These are phyloP conservation scores for Diarsia brunnea DNA, from an alignment of 2,888 invertebrate species.

Conservation along the genomic window DNA sequence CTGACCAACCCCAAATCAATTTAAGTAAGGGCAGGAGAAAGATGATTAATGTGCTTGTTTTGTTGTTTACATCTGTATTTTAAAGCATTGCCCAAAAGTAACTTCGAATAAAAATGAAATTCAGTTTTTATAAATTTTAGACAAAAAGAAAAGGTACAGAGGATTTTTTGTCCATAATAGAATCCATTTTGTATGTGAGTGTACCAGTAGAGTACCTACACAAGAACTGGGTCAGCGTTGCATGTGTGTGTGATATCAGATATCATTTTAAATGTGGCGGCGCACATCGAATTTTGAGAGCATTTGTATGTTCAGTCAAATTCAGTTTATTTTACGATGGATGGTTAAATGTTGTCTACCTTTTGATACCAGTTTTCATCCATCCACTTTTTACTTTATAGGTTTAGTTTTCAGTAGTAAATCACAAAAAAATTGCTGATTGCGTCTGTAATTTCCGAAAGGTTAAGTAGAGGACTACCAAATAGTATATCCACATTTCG, in stretches of 20 bases:
- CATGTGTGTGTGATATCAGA: slow-evolving; percentile 42
- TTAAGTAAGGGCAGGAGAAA: too few relatives aligned
- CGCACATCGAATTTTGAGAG: slow-evolving; percentile 38
- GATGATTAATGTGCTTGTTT: too few relatives aligned
- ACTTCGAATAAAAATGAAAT: neutral
- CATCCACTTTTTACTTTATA: neutral
- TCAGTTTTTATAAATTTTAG: neutral
- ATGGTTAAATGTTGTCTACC: neutral
- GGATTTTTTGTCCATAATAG: neutral
- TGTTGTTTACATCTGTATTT: neutral
- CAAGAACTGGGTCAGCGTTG: slow-evolving; percentile 33
- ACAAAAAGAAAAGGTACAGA: neutral
- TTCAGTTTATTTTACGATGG: slow-evolving; percentile 11
- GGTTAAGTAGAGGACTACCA: neutral
- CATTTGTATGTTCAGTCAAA: slow-evolving; percentile 41
- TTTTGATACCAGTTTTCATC: neutral
- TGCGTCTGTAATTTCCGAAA: neutral
- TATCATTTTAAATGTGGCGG: slow-evolving; percentile 39
- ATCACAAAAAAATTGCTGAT: neutral
- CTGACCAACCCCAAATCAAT: too few relatives aligned
- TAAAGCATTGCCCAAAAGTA: neutral
- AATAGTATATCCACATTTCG: neutral
- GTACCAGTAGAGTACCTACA: slow-evolving; percentile 9
- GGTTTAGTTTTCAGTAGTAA: neutral
- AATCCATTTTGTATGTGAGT: slow-evolving; percentile 1